Conservation (phyloP, 2,888 invertebrate species). For the Capitulum mitella region DNA sequence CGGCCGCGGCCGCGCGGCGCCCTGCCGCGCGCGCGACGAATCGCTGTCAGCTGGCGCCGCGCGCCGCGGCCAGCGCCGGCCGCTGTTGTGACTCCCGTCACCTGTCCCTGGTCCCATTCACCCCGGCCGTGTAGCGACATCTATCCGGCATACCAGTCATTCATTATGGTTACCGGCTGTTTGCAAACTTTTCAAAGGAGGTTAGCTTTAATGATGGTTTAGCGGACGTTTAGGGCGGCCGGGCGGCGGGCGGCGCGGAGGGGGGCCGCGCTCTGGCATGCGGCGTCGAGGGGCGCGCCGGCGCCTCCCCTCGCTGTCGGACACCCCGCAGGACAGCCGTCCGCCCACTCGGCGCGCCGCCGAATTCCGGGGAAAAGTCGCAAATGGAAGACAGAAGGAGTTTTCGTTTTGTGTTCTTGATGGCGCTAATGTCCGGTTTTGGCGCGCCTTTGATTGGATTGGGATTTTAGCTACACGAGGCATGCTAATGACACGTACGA, state of each 20-base stretch:
- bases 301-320: not conserved
- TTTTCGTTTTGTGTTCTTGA: not conserved
- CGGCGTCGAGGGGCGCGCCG: not conserved
- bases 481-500: too few species aligned
- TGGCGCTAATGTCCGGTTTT: not conserved
- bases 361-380: too few species aligned
- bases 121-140: conserved; percentile 1
- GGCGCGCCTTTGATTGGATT: too few species aligned
- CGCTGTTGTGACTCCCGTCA: not conserved
- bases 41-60: not conserved
- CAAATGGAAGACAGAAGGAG: too few species aligned
- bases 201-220: conserved; percentile 16
- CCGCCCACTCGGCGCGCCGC: too few species aligned
- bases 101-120: not conserved
- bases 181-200: conserved; percentile 20
- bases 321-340: not conserved
- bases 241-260: not conserved
- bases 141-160: conserved; percentile 1
- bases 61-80: not conserved
- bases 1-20: not conserved
- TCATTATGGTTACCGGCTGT: not conserved
- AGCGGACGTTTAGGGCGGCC: conserved; percentile 19
- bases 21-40: not conserved
- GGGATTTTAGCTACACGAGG: too few species aligned
- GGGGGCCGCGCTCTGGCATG: not conserved